A percentile compares a stretch with the other conserved stretches of the same genome.
phyloP scores from a whole-genome alignment of 2,797 vertebrate species.

The Sparus aurata region DNA sequence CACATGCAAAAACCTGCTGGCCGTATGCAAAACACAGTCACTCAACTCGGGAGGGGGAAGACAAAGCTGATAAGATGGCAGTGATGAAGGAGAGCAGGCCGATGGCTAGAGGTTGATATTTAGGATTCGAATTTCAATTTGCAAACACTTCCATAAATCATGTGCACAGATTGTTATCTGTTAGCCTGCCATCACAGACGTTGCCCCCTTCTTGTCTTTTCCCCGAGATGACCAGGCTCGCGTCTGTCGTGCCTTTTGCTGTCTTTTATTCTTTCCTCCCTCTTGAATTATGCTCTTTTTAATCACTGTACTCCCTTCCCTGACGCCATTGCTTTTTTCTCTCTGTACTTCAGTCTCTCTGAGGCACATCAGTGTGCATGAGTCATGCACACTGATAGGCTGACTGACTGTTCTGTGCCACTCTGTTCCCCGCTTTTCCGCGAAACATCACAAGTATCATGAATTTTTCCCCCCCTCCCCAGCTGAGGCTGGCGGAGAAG shows the following conservation, averaged over 20 bases:
- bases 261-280: slow-evolving; percentile 8
- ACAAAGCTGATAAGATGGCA: slow-evolving; percentile 61
- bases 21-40: slow-evolving; percentile 73
- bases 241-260: background rate
- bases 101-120: slow-evolving; percentile 47
- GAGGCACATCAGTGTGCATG: slow-evolving; percentile 55
- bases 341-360: slow-evolving; percentile 11
- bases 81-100: slow-evolving; percentile 48
- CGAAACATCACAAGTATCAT: slow-evolving; percentile 62
- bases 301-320: slow-evolving; percentile 19
- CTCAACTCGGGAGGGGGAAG: slow-evolving; percentile 20
- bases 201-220: background rate
- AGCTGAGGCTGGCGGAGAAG: slow-evolving; percentile 16
- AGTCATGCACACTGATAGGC: slow-evolving; percentile 71
- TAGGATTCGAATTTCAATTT: slow-evolving; percentile 49
- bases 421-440: slow-evolving; percentile 62
- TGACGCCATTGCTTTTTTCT: slow-evolving; percentile 3
- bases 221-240: background rate
- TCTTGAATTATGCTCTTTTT: slow-evolving; percentile 28
- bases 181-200: slow-evolving; percentile 7
- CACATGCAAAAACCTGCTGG: slow-evolving; percentile 78
- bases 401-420: slow-evolving; percentile 65
- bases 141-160: slow-evolving; percentile 52
- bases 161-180: slow-evolving; percentile 29
- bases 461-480: slow-evolving; percentile 36